Percentiles rank a stretch among this genome's conserved stretches.
Evolutionary conservation across 2,888 invertebrate genomes (phyloP).

Genomic region (Odontocerum albicorne): DNA sequence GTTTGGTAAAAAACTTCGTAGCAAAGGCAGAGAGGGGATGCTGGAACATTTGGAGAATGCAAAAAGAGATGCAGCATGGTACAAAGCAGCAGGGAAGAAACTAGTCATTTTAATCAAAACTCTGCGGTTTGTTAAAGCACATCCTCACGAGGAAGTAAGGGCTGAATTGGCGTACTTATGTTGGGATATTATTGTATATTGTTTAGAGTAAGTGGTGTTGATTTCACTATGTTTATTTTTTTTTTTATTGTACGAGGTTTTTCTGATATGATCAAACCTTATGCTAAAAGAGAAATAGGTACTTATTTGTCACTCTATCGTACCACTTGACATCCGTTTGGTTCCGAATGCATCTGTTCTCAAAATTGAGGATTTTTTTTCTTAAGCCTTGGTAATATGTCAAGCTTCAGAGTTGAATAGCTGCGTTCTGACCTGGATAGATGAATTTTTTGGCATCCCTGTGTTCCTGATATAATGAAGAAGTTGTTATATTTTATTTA

Average conservation of each 20-base stretch:
- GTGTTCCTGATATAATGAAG: no score
- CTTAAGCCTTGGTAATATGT: no score
- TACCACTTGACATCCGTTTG: no score
- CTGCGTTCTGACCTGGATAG: no score
- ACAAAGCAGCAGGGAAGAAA: constrained; percentile 59
- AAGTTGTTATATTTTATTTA: no score
- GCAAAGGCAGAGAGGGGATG: constrained; percentile 42
- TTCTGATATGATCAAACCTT: background rate
- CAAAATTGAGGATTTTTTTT: no score
- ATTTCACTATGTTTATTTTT: background rate
- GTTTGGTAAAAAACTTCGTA: constrained; percentile 29
- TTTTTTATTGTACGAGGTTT: no score
- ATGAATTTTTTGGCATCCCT: no score
- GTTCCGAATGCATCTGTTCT: no score
- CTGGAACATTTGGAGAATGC: constrained; percentile 45
- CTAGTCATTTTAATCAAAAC: constrained; percentile 54
- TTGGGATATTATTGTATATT: constrained; percentile 59
- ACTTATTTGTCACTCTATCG: background rate
- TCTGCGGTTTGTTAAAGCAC: constrained; percentile 57
- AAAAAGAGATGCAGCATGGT: constrained; percentile 59
- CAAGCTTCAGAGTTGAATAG: no score
- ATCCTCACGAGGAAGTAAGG: constrained; percentile 64
- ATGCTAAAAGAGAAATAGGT: background rate
- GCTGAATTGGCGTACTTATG: constrained; percentile 63
- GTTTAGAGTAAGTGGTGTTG: constrained; percentile 53